Conservation (phyloP, 2,113 vertebrate genomes). For the Ranitomeya imitator region DNA sequence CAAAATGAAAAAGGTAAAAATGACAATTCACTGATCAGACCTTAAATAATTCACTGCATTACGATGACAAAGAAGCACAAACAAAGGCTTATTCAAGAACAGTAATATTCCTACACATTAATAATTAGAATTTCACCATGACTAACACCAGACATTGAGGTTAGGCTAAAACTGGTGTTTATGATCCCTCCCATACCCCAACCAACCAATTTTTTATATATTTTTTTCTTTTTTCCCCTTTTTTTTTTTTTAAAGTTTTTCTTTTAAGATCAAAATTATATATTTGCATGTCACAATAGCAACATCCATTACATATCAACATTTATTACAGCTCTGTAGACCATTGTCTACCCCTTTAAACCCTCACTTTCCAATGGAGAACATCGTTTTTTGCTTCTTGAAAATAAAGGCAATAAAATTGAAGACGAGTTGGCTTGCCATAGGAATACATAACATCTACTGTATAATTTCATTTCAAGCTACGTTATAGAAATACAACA, state of each 20-base stretch:
- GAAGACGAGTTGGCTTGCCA: slow-evolving; percentile 88
- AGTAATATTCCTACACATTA: slow-evolving; percentile 79
- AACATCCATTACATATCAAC: slow-evolving; percentile 95
- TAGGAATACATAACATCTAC: slow-evolving; percentile 99
- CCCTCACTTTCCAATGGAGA: slow-evolving; percentile 73
- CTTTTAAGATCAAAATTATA: slow-evolving; percentile 86
- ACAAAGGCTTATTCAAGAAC: slow-evolving; percentile 83
- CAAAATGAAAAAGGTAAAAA: slow-evolving; percentile 76
- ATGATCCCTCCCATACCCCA: slow-evolving; percentile 24
- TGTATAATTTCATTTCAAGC: slow-evolving; percentile 97
- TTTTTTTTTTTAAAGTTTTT: slow-evolving; percentile 58
- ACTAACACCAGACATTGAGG: slow-evolving; percentile 93
- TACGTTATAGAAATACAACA: slow-evolving; percentile 99
- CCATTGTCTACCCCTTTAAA: slow-evolving; percentile 81
- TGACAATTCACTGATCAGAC: slow-evolving; percentile 86
- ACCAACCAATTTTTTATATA: slow-evolving; percentile 9
- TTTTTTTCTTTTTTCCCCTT: slow-evolving; percentile 47
- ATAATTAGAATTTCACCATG: slow-evolving; percentile 90
- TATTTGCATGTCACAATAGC: slow-evolving; percentile 92
- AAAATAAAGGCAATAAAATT: slow-evolving; percentile 87
- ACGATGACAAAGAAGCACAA: slow-evolving; percentile 90
- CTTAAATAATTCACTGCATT: slow-evolving; percentile 89
- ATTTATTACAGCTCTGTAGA: slow-evolving; percentile 93
- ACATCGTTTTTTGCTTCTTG: slow-evolving; percentile 57
- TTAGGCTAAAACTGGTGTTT: slow-evolving; percentile 93